Conservation (phyloP, 64 coral and sea anemone species). For the Actinia equina region DNA sequence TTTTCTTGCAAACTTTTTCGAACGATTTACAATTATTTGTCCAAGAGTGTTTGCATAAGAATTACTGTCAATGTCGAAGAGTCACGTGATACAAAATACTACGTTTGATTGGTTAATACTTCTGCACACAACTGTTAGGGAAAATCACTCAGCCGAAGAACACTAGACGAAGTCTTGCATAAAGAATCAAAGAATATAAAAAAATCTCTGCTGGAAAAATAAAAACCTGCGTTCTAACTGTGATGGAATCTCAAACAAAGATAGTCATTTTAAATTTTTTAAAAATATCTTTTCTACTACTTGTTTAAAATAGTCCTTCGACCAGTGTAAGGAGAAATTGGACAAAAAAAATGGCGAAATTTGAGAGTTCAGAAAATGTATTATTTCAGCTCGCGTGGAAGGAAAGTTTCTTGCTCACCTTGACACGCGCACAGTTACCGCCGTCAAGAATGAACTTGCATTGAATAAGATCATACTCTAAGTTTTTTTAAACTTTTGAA, state of each 20-base stretch:
- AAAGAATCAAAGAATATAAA: not conserved
- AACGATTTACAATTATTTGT: not conserved
- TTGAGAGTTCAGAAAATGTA: no score
- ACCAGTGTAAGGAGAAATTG: no score
- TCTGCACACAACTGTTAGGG: not conserved
- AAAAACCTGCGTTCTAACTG: not conserved
- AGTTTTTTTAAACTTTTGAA: no score
- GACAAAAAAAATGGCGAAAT: no score
- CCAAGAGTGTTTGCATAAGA: not conserved
- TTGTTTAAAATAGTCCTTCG: not conserved
- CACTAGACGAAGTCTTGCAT: not conserved
- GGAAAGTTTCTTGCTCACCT: not conserved
- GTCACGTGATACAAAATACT: not conserved
- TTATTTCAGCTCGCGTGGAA: not conserved
- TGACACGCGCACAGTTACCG: not conserved
- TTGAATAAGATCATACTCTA: not conserved
- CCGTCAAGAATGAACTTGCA: not conserved
- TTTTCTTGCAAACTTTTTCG: not conserved
- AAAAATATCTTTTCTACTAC: not conserved
- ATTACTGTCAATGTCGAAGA: not conserved
- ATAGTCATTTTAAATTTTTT: not conserved
- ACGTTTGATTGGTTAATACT: not conserved
- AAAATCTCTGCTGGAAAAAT: not conserved
- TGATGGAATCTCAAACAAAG: not conserved
- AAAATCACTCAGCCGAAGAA: not conserved